Evolutionary conservation across 2,888 invertebrate genomes (phyloP).

Genomic region (Rhodophaea formosa): DNA sequence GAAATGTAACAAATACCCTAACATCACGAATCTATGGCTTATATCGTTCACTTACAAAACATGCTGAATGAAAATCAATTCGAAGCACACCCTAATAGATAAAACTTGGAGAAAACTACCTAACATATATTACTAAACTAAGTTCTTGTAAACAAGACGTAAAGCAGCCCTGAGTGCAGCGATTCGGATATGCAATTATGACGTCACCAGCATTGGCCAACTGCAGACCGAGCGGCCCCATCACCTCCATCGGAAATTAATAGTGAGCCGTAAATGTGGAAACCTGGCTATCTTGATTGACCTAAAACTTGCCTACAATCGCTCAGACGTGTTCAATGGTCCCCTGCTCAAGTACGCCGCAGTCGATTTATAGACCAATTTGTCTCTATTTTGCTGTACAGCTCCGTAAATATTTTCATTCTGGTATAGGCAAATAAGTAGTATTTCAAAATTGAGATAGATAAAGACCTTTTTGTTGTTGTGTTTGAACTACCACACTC

Average conservation of each 20-base stretch:
- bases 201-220: slow-evolving; percentile 34
- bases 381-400: background rate
- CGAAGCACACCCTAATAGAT: too few species aligned
- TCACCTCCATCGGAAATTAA: slow-evolving; percentile 50
- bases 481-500: too few species aligned
- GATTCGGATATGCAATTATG: slow-evolving; percentile 25
- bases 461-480: too few species aligned
- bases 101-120: too few species aligned
- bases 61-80: too few species aligned
- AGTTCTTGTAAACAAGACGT: background rate
- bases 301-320: slow-evolving; percentile 23
- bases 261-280: slow-evolving; percentile 52
- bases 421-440: background rate
- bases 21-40: too few species aligned
- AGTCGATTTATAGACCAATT: background rate
- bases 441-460: background rate
- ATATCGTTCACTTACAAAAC: too few species aligned
- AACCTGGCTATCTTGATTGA: slow-evolving; percentile 33
- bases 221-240: slow-evolving; percentile 24
- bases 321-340: slow-evolving; percentile 12
- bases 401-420: background rate
- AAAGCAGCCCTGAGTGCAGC: slow-evolving; percentile 12
- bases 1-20: too few species aligned
- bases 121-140: background rate
- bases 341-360: slow-evolving; percentile 8